Base-by-base conservation (phyloP, 2,113 vertebrate species). In the Fregetta grallaria region DNA sequence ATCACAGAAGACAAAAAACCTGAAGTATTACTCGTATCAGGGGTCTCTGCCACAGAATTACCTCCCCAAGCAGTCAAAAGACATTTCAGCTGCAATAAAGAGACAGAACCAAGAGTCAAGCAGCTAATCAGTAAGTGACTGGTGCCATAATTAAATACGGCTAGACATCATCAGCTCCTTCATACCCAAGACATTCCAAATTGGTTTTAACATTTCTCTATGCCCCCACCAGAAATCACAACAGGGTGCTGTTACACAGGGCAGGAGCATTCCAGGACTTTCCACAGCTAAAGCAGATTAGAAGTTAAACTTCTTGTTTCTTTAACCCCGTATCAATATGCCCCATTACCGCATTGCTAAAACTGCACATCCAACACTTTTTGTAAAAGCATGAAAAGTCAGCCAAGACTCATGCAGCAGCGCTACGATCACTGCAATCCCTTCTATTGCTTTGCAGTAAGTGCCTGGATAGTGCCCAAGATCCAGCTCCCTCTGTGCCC, bases 401-500 rank as follows among this genome's bases (percentile, higher is more conserved):
- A 92, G 95, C 94, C 95, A 94, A 81, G 86, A 29, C 62, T 59
- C 90, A 47, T 18, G 83, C 86, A 93, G 96, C 91, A 92, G 83
- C 20, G 1, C 44, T 36, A n/a, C 8, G 10, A 62, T 61, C 92
- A 68, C 88, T 92, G 73, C 68, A 78, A 34, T 1, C 47, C 58
- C 84, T 85, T 47, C 77, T 10, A 2, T 3, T 10, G 79, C 76
- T 74, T 44, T 66, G 91, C 83, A 75, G 0, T 10, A 38, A 88
- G 52, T 53, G 79, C 86, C 75, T 86, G 82, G 66, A 92, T 0
- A 58, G 91, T 3, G 73, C 73, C 78, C 70, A 65, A 36, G 88
- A 36, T 27, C 6, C 86, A 45, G 65, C 79, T 83, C 50, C 85
- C 44, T 71, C 38, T 32, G 75, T 67, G 71, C 38, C 67, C 68